These are phyloP conservation scores for Diaphora mendica DNA, from an alignment of 2,888 invertebrate species.

Conservation along the genomic window DNA sequence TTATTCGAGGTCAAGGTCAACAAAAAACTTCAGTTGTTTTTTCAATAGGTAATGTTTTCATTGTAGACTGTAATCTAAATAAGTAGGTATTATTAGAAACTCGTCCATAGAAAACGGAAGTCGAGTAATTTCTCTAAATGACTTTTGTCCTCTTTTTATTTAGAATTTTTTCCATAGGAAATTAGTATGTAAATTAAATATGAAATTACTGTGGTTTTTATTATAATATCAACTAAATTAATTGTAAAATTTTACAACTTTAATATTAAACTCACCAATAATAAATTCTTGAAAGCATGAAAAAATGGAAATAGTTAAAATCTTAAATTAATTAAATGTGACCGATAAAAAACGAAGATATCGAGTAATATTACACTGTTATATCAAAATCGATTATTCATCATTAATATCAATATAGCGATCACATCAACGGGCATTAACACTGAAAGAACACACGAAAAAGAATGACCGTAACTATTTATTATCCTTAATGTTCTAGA, in stretches of 20 bases:
- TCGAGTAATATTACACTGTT: background rate
- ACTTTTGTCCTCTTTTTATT: background rate
- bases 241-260: background rate
- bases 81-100: too few relatives aligned
- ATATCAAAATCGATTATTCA: background rate
- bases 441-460: too few relatives aligned
- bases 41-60: background rate
- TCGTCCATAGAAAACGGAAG: background rate
- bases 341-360: background rate
- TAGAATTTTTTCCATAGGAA: background rate
- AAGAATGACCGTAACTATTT: too few relatives aligned
- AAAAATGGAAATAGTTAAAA: conserved; percentile 38
- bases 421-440: background rate
- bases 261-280: conserved; percentile 69
- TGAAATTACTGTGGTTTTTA: too few relatives aligned
- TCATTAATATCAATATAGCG: background rate
- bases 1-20: background rate
- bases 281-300: conserved; percentile 76
- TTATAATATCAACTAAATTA: background rate
- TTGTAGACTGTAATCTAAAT: too few relatives aligned
- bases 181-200: background rate
- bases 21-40: background rate
- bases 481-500: too few relatives aligned
- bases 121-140: background rate
- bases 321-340: background rate